These are phyloP conservation scores for Liolophura sinensis DNA, from an alignment of 1,140 invertebrate species.

Conservation along the genomic window DNA sequence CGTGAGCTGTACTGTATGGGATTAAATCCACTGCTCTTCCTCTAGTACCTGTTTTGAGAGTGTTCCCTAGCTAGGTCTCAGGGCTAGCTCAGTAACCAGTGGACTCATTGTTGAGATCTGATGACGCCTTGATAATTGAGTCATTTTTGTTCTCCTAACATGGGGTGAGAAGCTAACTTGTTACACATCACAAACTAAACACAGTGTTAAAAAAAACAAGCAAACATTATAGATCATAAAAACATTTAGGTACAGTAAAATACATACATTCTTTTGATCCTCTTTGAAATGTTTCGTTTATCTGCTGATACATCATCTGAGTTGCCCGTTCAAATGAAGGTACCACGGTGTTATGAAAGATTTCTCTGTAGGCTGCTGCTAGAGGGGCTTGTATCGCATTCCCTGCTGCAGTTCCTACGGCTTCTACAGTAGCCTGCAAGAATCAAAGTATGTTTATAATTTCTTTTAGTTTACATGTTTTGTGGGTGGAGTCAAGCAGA, in stretches of 20 bases:
- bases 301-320: conserved; percentile 82
- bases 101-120: too few species aligned
- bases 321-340: conserved; percentile 84
- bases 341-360: conserved; percentile 73
- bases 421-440: conserved; percentile 72
- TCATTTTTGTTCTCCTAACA: too few species aligned
- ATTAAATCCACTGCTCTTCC: too few species aligned
- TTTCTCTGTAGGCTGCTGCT: conserved; percentile 73
- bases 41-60: too few species aligned
- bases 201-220: neutral
- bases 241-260: neutral
- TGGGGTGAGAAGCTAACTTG: neutral
- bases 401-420: conserved; percentile 70
- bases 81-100: too few species aligned
- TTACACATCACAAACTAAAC: neutral
- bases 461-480: too few species aligned
- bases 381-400: conserved; percentile 70
- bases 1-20: too few species aligned
- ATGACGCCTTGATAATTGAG: too few species aligned
- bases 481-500: too few species aligned
- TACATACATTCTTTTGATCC: conserved; percentile 88
- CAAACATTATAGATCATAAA: too few species aligned
- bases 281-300: conserved; percentile 81
- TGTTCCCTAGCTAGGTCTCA: too few species aligned
- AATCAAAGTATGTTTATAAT: conserved; percentile 5